A percentile compares a stretch with the other conserved stretches of the same genome.
Conservation (phyloP, 2,797 vertebrate genomes). For the Mallotus villosus region DNA sequence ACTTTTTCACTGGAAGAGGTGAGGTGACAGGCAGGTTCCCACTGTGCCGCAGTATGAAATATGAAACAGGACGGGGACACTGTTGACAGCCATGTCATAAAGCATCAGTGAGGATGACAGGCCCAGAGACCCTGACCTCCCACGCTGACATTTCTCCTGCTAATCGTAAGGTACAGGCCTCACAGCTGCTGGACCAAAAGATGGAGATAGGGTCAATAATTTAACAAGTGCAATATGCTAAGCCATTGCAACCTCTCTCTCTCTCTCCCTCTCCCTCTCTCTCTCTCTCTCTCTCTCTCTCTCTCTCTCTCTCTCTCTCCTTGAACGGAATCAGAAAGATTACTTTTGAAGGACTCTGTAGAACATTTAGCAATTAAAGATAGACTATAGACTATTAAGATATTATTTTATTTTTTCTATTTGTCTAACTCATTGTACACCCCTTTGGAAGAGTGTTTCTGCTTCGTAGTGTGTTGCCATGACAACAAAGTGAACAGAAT, state of each 20-base stretch:
- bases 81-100: slow-evolving; percentile 76
- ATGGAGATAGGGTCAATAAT: slow-evolving; percentile 83
- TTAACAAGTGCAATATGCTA: slow-evolving; percentile 80
- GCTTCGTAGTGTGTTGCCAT: slow-evolving; percentile 82
- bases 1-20: slow-evolving; percentile 48
- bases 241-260: slow-evolving; percentile 46
- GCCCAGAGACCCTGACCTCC: slow-evolving; percentile 67
- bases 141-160: slow-evolving; percentile 72
- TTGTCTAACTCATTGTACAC: background rate
- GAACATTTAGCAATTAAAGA: background rate
- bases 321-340: too few species aligned
- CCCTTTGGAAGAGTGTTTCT: slow-evolving; percentile 54
- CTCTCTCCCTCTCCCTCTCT: slow-evolving; percentile 3
- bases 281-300: slow-evolving; percentile 27
- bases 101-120: slow-evolving; percentile 76
- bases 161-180: slow-evolving; percentile 87
- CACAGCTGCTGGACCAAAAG: slow-evolving; percentile 74
- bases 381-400: too few species aligned
- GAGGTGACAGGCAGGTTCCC: slow-evolving; percentile 66
- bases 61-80: slow-evolving; percentile 68
- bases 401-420: slow-evolving; percentile 3
- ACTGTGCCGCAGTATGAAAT: slow-evolving; percentile 68
- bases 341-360: slow-evolving; percentile 6
- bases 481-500: slow-evolving; percentile 79
- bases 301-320: slow-evolving; percentile 18